phyloP scores from a whole-genome alignment of 1,140 invertebrate genomes.

The Apis laboriosa region DNA sequence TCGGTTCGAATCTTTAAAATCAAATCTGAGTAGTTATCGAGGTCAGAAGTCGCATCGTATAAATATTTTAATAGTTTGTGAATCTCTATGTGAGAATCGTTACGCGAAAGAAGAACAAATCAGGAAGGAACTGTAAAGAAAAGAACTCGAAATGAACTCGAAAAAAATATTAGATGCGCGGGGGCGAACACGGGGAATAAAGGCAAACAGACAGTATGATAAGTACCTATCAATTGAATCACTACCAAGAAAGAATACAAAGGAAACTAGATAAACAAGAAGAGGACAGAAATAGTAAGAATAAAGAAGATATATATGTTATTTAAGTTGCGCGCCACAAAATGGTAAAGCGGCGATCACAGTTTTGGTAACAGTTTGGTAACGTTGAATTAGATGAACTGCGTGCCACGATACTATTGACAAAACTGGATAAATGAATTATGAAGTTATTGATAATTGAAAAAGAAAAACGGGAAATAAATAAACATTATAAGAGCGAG shows the following conservation, averaged over 20 bases:
- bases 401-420: constrained; percentile 29
- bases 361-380: not conserved
- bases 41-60: constrained; percentile 69
- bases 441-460: constrained; percentile 69
- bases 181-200: constrained; percentile 19
- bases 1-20: constrained; percentile 72
- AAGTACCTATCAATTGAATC: constrained; percentile 69
- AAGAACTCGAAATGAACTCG: not conserved
- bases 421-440: constrained; percentile 60
- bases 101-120: not conserved
- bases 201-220: constrained; percentile 55
- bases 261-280: constrained; percentile 52
- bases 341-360: constrained; percentile 22
- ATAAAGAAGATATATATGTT: constrained; percentile 60
- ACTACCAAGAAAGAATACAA: constrained; percentile 67
- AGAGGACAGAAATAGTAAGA: not conserved
- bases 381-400: constrained; percentile 11
- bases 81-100: constrained; percentile 53
- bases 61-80: constrained; percentile 70
- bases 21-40: constrained; percentile 67
- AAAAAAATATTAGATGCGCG: not conserved
- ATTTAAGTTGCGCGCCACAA: constrained; percentile 61
- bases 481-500: constrained; percentile 35
- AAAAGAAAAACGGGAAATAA: constrained; percentile 45
- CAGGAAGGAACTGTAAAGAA: constrained; percentile 1